Percentiles rank a stretch among this genome's conserved stretches.
Conservation (phyloP, 2,113 vertebrate genomes). For the Saccopteryx leptura region DNA sequence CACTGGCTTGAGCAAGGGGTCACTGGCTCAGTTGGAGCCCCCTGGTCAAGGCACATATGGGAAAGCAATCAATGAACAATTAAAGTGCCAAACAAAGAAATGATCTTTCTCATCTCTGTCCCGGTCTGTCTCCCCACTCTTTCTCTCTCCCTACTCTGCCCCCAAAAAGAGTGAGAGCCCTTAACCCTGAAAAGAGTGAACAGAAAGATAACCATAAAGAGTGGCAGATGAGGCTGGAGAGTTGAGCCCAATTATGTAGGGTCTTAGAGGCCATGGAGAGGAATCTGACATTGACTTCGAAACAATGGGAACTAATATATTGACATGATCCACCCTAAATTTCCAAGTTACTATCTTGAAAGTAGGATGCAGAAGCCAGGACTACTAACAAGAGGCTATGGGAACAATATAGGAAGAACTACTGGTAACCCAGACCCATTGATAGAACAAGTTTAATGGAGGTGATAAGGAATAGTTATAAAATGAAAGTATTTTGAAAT, state of each 20-base stretch:
- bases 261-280: not conserved
- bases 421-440: fast-evolving
- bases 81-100: too few species aligned
- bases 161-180: not conserved
- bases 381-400: not conserved
- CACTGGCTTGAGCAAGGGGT: too few species aligned
- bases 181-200: not conserved
- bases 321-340: not conserved
- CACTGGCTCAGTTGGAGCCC: too few species aligned
- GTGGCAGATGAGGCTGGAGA: not conserved
- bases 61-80: too few species aligned
- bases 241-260: not conserved
- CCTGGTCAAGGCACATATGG: too few species aligned
- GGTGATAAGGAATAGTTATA: not conserved
- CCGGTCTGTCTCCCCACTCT: too few species aligned
- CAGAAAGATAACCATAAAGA: not conserved
- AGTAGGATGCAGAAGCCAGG: not conserved
- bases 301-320: not conserved
- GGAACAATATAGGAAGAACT: not conserved
- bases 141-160: too few species aligned
- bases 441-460: not conserved
- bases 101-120: too few species aligned
- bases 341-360: not conserved
- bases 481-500: not conserved
- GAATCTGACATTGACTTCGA: not conserved